These are phyloP conservation scores for Lathronympha strigana DNA, from an alignment of 2,888 invertebrate species.

Conservation along the genomic window DNA sequence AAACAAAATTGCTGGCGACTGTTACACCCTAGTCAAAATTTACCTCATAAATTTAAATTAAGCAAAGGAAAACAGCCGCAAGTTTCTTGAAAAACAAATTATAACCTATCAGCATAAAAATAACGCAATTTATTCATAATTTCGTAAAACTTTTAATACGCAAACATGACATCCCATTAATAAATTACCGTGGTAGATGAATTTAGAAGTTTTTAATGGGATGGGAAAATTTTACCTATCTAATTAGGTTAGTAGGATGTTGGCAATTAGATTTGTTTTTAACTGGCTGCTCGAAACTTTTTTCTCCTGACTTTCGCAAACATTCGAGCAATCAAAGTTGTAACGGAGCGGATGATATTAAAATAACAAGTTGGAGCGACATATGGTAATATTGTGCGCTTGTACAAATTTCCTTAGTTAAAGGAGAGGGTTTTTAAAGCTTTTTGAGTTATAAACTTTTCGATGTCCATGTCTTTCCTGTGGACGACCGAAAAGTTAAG, in stretches of 20 bases:
- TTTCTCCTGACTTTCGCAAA: not conserved
- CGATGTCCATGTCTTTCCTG: too few species aligned
- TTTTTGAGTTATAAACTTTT: too few species aligned
- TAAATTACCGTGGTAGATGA: conserved; percentile 35
- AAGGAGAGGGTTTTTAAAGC: too few species aligned
- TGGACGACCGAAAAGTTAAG: too few species aligned
- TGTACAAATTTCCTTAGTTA: not conserved
- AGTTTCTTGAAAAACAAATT: conserved; percentile 17
- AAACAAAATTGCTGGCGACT: not conserved
- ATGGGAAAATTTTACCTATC: conserved; percentile 31
- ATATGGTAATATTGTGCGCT: not conserved
- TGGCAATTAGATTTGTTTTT: conserved; percentile 32
- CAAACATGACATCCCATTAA: conserved; percentile 37
- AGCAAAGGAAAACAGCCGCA: conserved; percentile 13
- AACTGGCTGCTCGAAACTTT: not conserved
- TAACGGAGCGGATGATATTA: not conserved
- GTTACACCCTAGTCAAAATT: not conserved
- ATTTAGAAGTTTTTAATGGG: conserved; percentile 37
- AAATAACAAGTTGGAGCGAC: not conserved
- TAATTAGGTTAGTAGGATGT: conserved; percentile 34
- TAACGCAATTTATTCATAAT: conserved; percentile 31
- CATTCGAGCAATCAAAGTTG: conserved; percentile 10
- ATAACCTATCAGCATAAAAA: conserved; percentile 28
- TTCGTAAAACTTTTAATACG: conserved; percentile 37
- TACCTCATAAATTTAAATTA: conserved; percentile 25